Conservation (phyloP, 1,140 invertebrate genomes). For the Teleogryllus occipitalis region DNA sequence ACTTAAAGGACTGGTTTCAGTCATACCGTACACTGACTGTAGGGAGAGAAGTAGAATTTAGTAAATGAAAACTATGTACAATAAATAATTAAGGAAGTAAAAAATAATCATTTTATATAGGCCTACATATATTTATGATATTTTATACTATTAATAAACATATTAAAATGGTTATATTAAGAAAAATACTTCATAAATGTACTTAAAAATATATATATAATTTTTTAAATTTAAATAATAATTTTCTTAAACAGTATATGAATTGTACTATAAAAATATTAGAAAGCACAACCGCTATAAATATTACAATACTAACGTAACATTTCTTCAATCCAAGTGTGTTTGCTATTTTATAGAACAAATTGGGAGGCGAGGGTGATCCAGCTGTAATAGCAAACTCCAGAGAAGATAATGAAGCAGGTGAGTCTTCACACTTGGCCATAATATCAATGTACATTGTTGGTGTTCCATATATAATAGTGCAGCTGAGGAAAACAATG, state of each 20-base stretch:
- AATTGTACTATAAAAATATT: too few species aligned
- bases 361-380: slow-evolving; percentile 60
- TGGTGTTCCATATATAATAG: slow-evolving; percentile 79
- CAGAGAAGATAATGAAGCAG: slow-evolving; percentile 28
- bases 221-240: too few species aligned
- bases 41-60: slow-evolving; percentile 31
- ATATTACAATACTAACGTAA: slow-evolving; percentile 33
- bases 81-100: too few species aligned
- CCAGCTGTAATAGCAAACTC: slow-evolving; percentile 63
- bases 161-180: too few species aligned
- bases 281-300: not conserved
- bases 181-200: too few species aligned
- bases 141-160: too few species aligned
- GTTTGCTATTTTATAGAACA: slow-evolving; percentile 55
- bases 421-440: slow-evolving; percentile 19
- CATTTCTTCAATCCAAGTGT: slow-evolving; percentile 41
- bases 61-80: too few species aligned
- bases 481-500: slow-evolving; percentile 48
- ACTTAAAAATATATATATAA: too few species aligned
- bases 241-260: too few species aligned
- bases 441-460: slow-evolving; percentile 93
- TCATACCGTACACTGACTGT: slow-evolving; percentile 78
- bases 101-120: too few species aligned
- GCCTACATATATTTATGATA: too few species aligned
- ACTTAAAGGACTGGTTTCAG: slow-evolving; percentile 71